Conservation (phyloP, 1,140 invertebrate genomes). For the Helicoverpa zea region DNA sequence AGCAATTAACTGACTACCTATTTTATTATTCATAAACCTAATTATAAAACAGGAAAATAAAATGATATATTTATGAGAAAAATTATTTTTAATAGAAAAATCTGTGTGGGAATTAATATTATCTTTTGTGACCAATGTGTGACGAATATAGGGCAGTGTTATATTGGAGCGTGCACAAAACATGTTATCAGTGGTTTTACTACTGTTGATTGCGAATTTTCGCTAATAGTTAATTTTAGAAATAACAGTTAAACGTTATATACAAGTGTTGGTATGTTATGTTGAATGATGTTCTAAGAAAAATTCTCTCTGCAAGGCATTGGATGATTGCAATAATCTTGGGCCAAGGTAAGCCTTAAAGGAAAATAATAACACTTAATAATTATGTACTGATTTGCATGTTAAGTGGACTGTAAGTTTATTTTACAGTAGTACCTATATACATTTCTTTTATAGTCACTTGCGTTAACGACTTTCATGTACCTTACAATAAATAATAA, state of each 20-base stretch:
- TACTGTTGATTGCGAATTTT: not conserved
- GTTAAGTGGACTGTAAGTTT: too few species aligned
- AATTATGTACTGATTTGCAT: too few species aligned
- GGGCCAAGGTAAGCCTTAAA: too few species aligned
- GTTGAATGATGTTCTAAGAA: too few species aligned
- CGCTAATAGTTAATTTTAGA: not conserved
- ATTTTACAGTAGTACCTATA: too few species aligned
- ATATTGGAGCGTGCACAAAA: not conserved
- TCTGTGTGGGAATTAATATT: not conserved
- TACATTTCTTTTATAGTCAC: too few species aligned
- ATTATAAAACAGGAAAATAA: constrained; percentile 20
- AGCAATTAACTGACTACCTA: not conserved
- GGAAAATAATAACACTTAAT: too few species aligned
- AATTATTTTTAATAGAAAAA: not conserved
- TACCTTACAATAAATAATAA: too few species aligned
- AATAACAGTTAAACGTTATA: not conserved
- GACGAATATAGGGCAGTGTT: not conserved
- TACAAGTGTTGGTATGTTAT: too few species aligned
- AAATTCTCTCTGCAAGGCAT: too few species aligned
- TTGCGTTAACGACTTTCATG: too few species aligned
- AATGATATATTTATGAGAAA: not conserved
- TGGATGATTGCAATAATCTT: too few species aligned
- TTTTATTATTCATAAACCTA: constrained; percentile 15
- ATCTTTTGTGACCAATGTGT: not conserved
- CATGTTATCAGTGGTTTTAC: not conserved